Percentiles rank a stretch among this genome's conserved stretches.
These are phyloP conservation scores for Acheta domesticus DNA, from an alignment of 2,888 invertebrate genomes.

Conservation along the genomic window DNA sequence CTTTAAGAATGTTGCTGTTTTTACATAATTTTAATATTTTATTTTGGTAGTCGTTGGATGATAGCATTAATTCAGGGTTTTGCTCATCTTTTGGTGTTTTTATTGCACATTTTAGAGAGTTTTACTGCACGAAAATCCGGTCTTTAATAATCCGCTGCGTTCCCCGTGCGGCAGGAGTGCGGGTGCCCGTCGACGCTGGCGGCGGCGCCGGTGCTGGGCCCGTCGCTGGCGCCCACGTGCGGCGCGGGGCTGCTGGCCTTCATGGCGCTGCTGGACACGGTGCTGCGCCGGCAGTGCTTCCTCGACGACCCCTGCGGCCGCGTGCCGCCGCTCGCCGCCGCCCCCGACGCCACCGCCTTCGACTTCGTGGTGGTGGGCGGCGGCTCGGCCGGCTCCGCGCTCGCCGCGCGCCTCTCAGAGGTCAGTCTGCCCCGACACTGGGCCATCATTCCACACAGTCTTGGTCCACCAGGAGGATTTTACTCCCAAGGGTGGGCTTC, in stretches of 20 bases:
- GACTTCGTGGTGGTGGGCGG: not conserved
- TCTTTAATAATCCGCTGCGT: no score
- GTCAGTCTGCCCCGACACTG: no score
- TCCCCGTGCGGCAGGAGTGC: not conserved
- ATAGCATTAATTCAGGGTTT: no score
- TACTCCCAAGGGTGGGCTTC: no score
- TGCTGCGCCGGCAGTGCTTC: conserved; percentile 34
- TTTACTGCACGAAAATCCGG: no score
- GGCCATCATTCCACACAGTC: no score
- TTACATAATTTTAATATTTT: no score
- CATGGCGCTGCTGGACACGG: conserved; percentile 36
- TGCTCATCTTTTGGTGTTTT: no score
- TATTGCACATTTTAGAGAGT: no score
- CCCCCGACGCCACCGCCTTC: not conserved
- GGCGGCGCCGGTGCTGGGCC: conserved; percentile 43
- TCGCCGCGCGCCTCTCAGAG: not conserved
- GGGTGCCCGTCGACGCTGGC: conserved; percentile 28
- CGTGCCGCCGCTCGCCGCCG: conserved; percentile 41
- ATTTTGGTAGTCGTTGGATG: no score
- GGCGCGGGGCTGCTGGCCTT: conserved; percentile 33
- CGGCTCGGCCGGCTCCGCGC: not conserved
- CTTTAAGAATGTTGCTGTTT: no score
- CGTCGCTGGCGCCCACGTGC: conserved; percentile 32
- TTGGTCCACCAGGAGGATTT: no score
- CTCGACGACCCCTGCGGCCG: conserved; percentile 35